Base-by-base conservation (phyloP, 1,140 invertebrate species). In the Galleria mellonella region DNA sequence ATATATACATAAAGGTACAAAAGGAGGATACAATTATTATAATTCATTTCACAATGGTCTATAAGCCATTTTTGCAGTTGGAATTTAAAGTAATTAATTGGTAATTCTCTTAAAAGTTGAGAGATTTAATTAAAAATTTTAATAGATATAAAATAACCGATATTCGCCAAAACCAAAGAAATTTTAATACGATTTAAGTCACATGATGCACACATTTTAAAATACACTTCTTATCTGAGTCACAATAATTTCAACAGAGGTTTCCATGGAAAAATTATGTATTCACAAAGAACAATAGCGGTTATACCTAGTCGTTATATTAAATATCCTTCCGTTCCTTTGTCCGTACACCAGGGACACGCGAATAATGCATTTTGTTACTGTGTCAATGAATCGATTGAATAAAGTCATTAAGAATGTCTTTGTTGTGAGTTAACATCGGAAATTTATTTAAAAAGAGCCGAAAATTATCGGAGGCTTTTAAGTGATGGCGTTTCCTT, bases 351-450 rank as follows among this genome's bases (percentile, higher is more conserved):
- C 2, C 17, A 6, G 2, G 6, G 17, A 23, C 17, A 23, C 17
- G 17, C 17, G 17, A 23, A 23, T 23, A 23, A 23, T 37, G 15
- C 14, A 37, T 37, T 10, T 15, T 37, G 35, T 37, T 13, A 37
- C 2, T n/a, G 14, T 13, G 35, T 4, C 35, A 37, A 4, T 13
- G 11, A 17, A 37, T 17, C 35, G 35, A 37, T 52, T 53, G 48
- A 52, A 57, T 57, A 50, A 57, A 57, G 47, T 57, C 46, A 52
- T 57, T 57, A 56, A 35, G 39, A 43, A 33, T 3, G 33, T 33
- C 48, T 51, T 44, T 56, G 51, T 47, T 56, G 27, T 7, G 15
- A 12, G 39, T 23, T 37, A 37, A 37, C 15, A 37, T 37, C 35
- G 35, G 17, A 37, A 37, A 37, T 37, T 37, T 37, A 17, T 37